A percentile compares a stretch with the other conserved stretches of the same genome.
Conservation (phyloP, 2,888 invertebrate genomes). For the Cylloceria caligata region DNA sequence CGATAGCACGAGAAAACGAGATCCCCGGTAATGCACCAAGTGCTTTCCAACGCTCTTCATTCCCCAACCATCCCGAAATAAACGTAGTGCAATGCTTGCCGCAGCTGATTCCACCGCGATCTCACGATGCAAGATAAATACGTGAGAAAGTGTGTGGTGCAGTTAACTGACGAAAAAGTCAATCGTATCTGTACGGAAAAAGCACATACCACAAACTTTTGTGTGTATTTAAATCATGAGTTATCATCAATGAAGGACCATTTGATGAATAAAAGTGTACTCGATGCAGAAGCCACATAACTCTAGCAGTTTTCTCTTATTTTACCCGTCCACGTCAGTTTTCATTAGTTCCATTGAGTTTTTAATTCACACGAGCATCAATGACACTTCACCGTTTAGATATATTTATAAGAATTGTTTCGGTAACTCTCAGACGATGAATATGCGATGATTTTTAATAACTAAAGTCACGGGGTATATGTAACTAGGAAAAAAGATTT, state of each 20-base stretch:
- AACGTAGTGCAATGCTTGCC: slow-evolving; percentile 41
- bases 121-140: slow-evolving; percentile 19
- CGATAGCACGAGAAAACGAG: too few species aligned
- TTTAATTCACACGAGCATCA: background rate
- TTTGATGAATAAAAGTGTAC: slow-evolving; percentile 26
- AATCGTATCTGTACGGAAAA: background rate
- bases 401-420: background rate
- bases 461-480: background rate
- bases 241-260: background rate
- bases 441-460: background rate
- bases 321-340: background rate
- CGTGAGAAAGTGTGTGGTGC: slow-evolving; percentile 18
- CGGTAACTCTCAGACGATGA: background rate
- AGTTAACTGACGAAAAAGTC: background rate
- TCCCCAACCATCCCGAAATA: slow-evolving; percentile 55
- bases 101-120: slow-evolving; percentile 32
- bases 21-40: slow-evolving; percentile 35
- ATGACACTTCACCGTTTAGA: background rate
- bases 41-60: slow-evolving; percentile 48
- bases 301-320: slow-evolving; percentile 13
- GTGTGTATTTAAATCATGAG: background rate
- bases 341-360: slow-evolving; percentile 1
- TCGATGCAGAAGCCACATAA: background rate
- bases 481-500: background rate
- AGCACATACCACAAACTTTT: background rate